phyloP scores from a whole-genome alignment of 2,113 vertebrate genomes.

The Cyprinodon variegatus region DNA sequence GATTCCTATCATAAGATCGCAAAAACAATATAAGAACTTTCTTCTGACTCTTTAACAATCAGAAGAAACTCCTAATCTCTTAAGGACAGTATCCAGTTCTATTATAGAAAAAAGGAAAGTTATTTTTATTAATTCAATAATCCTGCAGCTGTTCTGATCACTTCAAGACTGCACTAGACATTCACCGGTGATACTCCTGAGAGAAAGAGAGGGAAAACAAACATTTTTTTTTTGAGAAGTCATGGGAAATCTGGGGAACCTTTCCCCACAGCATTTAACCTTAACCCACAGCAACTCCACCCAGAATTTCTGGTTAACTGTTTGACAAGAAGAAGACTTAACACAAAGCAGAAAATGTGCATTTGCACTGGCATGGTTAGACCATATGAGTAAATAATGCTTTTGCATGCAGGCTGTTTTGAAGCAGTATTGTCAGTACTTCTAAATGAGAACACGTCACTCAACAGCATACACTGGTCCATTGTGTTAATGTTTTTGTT shows the following conservation, averaged over 20 bases:
- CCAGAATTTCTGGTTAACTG: slow-evolving; percentile 16
- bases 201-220: background rate
- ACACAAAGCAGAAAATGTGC: slow-evolving; percentile 9
- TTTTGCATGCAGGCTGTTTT: slow-evolving; percentile 14
- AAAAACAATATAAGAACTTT: background rate
- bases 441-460: slow-evolving; percentile 10
- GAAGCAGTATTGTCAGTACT: slow-evolving; percentile 5
- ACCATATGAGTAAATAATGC: slow-evolving; percentile 10
- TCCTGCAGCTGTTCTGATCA: background rate
- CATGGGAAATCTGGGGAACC: slow-evolving; percentile 13
- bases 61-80: background rate
- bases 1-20: background rate
- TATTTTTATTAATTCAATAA: background rate
- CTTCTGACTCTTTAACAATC: background rate
- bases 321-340: slow-evolving; percentile 22
- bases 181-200: background rate
- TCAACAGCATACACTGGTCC: background rate
- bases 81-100: background rate
- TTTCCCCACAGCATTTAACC: slow-evolving; percentile 19
- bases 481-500: background rate
- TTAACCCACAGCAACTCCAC: slow-evolving; percentile 37
- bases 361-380: slow-evolving; percentile 21
- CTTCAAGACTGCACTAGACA: background rate
- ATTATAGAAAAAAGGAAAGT: background rate
- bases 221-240: background rate